Percentiles rank a stretch among this genome's conserved stretches.
These are phyloP conservation scores for Ecliptopera silaceata DNA, from an alignment of 2,888 invertebrate genomes.

Conservation along the genomic window DNA sequence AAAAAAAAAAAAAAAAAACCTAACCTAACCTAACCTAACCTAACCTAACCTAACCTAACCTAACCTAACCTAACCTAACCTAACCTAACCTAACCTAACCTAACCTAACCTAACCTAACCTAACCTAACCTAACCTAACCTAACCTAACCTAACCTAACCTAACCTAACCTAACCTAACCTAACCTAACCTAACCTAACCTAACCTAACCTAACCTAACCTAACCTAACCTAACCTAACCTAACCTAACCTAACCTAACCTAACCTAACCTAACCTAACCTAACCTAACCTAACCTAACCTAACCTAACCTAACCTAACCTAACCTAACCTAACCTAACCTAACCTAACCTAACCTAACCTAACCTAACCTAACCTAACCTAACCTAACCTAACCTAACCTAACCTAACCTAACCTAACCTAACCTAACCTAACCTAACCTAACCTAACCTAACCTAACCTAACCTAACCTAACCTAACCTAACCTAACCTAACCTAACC, in stretches of 20 bases:
- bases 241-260: constrained; percentile 14
- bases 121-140: too few relatives aligned
- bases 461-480: too few relatives aligned
- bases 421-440: too few relatives aligned
- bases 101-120: too few relatives aligned
- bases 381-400: constrained; percentile 3
- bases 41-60: too few relatives aligned
- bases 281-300: constrained; percentile 3
- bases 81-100: too few relatives aligned
- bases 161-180: background rate
- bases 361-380: background rate
- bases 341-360: constrained; percentile 5
- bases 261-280: constrained; percentile 19
- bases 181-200: constrained; percentile 1
- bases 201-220: constrained; percentile 19
- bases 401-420: too few relatives aligned
- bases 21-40: too few relatives aligned
- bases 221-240: constrained; percentile 1
- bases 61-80: too few relatives aligned
- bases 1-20: too few relatives aligned
- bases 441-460: too few relatives aligned
- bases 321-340: constrained; percentile 12
- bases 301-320: constrained; percentile 15
- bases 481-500: too few relatives aligned
- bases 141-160: background rate